A percentile compares a stretch with the other conserved stretches of the same genome.
These are phyloP conservation scores for Griposia aprilina DNA, from an alignment of 2,888 invertebrate species.

Conservation along the genomic window DNA sequence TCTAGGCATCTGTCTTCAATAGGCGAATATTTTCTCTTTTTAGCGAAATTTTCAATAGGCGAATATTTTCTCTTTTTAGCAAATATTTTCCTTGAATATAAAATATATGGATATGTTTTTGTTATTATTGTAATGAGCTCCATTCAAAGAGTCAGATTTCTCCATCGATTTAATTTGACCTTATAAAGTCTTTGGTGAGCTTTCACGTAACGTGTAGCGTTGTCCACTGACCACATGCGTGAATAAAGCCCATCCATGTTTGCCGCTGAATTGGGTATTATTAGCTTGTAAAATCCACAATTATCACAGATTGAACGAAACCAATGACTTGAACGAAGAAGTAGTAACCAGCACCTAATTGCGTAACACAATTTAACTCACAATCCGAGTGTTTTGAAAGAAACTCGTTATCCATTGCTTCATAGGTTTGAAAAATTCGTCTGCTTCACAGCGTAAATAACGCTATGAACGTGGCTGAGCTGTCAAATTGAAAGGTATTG, in stretches of 20 bases:
- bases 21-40: conserved; percentile 22
- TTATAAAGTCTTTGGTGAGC: conserved; percentile 14
- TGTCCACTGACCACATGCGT: neutral
- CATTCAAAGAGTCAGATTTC: conserved; percentile 1
- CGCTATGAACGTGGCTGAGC: no score
- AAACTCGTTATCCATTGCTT: no score
- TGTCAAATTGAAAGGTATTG: no score
- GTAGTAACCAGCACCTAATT: no score
- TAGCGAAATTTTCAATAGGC: conserved; percentile 8
- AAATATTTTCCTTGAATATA: conserved; percentile 38
- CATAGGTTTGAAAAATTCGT: no score
- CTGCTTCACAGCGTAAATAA: no score
- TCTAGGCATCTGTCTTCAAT: conserved; percentile 32
- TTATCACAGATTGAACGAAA: no score
- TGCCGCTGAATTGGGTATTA: neutral
- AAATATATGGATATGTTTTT: conserved; percentile 40
- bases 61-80: conserved; percentile 3
- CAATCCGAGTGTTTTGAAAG: no score
- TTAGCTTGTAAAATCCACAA: no score
- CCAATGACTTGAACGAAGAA: no score
- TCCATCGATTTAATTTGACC: conserved; percentile 48
- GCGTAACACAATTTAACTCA: no score
- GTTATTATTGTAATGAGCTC: conserved; percentile 19
- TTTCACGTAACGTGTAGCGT: neutral
- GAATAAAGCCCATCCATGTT: neutral